Base-by-base conservation (phyloP, 2,888 invertebrate species). In the Hydrotaea diabolus region DNA sequence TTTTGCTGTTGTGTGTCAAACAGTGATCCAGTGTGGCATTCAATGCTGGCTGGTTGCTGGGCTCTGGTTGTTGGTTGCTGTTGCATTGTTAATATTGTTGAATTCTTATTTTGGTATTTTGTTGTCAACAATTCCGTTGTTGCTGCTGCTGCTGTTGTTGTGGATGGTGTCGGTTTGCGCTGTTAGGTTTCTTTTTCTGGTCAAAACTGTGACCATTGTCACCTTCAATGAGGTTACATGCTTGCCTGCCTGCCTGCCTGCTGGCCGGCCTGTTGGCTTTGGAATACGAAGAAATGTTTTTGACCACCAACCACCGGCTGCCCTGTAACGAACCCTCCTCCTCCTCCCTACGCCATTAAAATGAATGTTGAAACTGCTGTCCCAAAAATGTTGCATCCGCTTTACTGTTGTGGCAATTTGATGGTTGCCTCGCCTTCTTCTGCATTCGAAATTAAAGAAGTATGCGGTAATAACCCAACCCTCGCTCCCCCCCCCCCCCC, bases 181-280 rank as follows among this genome's bases (percentile, higher is more conserved):
- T 36, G 39, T 43, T 64, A 31, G 64, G n/a, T 43, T 66, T 66
- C 55, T 66, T 43, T 39, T 43, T 9, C 43, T 66, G 39, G 17
- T 43, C 66, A 39, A 66, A 36, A 66, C 66, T 19, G 17, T 43
- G 66, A 66, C 66, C 43, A 66, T 66, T 66, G 43, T 66, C 66
- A 66, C 66, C 66, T 66, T 66, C 66, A 66, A 66, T 66, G 66
- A 11, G 66, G 66, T 66, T 66, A 43, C 43, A 43, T 36, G 62
- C 62, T 19, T n/a, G 53, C 7, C 53, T 55, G 53, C 2, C 55
- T 4, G 31, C 31, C 49, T 15, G 21, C 5, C n/a, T 19, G 64
- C 17, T 64, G 66, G 21, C 19, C 21, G 43, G 66, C 43, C 62
- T 8, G 31, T 31, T 4, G 62, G 62, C 62, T 31, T 59, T 26